A percentile compares a stretch with the other conserved stretches of the same genome.
These are phyloP conservation scores for Panagrolaimus sp. DNA, from an alignment of 1,140 invertebrate species.

Conservation along the genomic window DNA sequence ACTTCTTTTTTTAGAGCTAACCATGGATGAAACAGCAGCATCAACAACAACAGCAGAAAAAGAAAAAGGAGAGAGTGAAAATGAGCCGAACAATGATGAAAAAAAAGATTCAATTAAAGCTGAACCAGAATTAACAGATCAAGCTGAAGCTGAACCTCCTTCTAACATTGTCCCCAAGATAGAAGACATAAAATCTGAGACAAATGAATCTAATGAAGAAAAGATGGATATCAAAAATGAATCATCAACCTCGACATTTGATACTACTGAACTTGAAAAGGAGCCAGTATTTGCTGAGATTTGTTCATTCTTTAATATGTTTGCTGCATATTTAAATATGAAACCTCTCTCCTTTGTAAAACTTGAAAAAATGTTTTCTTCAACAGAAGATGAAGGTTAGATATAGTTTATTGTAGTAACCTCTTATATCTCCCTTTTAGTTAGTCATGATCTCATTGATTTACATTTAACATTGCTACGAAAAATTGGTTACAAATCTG, in stretches of 20 bases:
- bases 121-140: not conserved
- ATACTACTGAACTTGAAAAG: slow-evolving; percentile 21
- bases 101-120: slow-evolving; percentile 14
- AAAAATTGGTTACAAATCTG: slow-evolving; percentile 39
- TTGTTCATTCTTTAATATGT: slow-evolving; percentile 45
- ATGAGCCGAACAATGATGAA: not conserved
- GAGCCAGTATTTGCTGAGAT: slow-evolving; percentile 44
- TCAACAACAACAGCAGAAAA: slow-evolving; percentile 67
- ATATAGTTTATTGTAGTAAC: not conserved
- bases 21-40: slow-evolving; percentile 88
- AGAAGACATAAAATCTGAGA: not conserved
- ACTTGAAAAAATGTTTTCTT: slow-evolving; percentile 36
- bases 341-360: slow-evolving; percentile 35
- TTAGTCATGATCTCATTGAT: slow-evolving; percentile 39
- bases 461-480: slow-evolving; percentile 39
- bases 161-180: not conserved
- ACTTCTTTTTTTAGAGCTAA: no score
- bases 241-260: no score
- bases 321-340: slow-evolving; percentile 33
- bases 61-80: slow-evolving; percentile 36
- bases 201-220: not conserved
- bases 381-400: slow-evolving; percentile 37
- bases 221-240: not conserved
- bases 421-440: slow-evolving; percentile 25
- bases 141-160: not conserved